Base-by-base conservation (phyloP, 1,140 invertebrate species). In the Drosophila punjabiensis region DNA sequence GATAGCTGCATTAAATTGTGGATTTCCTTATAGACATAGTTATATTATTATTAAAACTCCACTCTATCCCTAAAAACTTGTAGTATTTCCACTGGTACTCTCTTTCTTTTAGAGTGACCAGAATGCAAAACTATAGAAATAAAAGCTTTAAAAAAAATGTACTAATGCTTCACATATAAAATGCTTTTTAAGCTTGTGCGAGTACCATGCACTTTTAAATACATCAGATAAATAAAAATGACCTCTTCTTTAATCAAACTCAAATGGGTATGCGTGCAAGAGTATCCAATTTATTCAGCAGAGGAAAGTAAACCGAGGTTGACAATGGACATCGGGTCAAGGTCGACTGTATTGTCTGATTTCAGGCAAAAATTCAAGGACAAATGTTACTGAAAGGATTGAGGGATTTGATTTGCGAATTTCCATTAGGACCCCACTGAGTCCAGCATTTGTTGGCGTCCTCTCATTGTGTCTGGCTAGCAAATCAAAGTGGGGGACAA, bases 311-410 rank as follows among this genome's bases (percentile, higher is more conserved):
- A 56, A 24, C 32, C 14, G 10, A 59, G 30, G 9, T 33, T n/a
- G 7, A 32, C 35, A 74, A 52, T 43, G 37, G 47, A 10, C 45
- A 45, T 28, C 37, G 37, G 55, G 68, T 73, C 71, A 74, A 74
- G 55, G 71, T 52, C 56, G 3, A n/a, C n/a, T 43, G 55, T 11
- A 30, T 74, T 62, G 14, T 74, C 32, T 37, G 32, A 18, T 52
- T 33, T 6, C 24, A 18, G 45, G 30, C 53, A n/a, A 11, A 53
- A 11, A 28, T 48, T 58, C 24, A 71, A 58, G 68, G 68, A 56
- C 64, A 56, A 73, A 13, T 18, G 68, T 52, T 11, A 28, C 37
- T 53, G 30, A 74, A 73, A 74, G 67, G 67, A 74, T 73, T 74
- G 45, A 41, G 52, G 53, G 55, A 37, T 37, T 63, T 50, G 20